These are phyloP conservation scores for Trematocara variabile DNA, from an alignment of 2,113 vertebrate genomes.

Conservation along the genomic window DNA sequence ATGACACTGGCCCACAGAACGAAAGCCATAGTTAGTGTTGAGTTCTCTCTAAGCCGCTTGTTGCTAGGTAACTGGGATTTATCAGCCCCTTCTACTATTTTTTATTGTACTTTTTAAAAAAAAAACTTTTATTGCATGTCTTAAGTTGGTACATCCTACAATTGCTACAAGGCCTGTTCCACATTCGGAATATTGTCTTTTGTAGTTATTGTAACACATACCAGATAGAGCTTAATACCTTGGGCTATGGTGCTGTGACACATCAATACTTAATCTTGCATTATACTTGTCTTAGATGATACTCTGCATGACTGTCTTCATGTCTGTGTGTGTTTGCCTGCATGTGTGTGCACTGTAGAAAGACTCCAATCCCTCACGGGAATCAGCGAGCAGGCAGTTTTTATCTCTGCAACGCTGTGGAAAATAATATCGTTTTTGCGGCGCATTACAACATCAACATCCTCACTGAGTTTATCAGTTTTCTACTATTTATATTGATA, in stretches of 20 bases:
- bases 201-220: slow-evolving; percentile 37
- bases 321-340: slow-evolving; percentile 21
- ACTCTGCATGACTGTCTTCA: slow-evolving; percentile 1
- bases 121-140: slow-evolving; percentile 1
- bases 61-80: slow-evolving; percentile 69
- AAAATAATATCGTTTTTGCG: slow-evolving; percentile 43
- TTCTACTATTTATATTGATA: slow-evolving; percentile 52
- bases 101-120: neutral
- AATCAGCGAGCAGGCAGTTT: slow-evolving; percentile 20
- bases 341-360: neutral
- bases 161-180: slow-evolving; percentile 20
- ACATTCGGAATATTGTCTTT: slow-evolving; percentile 26
- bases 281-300: slow-evolving; percentile 40
- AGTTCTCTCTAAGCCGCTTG: slow-evolving; percentile 48
- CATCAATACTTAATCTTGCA: slow-evolving; percentile 54
- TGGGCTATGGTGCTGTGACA: slow-evolving; percentile 47
- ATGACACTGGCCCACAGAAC: slow-evolving; percentile 43
- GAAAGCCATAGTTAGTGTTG: slow-evolving; percentile 44
- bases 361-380: slow-evolving; percentile 13
- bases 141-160: slow-evolving; percentile 26
- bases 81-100: slow-evolving; percentile 27
- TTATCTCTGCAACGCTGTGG: slow-evolving; percentile 14
- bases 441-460: slow-evolving; percentile 8
- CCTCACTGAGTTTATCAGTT: slow-evolving; percentile 53
- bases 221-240: slow-evolving; percentile 42